phyloP scores from a whole-genome alignment of 2,113 vertebrate species.

The Silurus glanis region DNA sequence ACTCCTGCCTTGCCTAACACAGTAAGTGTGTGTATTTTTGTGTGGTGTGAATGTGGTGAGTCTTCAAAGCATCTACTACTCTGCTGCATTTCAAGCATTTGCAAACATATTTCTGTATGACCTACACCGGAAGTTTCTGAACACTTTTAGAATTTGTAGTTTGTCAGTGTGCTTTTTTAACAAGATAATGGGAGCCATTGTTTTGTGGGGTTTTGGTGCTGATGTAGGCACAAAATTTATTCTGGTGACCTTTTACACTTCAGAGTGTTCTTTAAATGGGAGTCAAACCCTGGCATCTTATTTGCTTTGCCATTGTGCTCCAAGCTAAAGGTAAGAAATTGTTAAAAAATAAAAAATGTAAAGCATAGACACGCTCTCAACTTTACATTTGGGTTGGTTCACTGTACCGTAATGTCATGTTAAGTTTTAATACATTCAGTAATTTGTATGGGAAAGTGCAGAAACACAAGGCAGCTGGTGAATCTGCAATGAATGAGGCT shows the following conservation, averaged over 20 bases:
- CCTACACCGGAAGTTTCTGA: background rate
- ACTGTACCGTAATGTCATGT: background rate
- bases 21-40: constrained; percentile 55
- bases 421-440: background rate
- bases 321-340: background rate
- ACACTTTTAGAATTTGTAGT: background rate
- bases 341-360: background rate
- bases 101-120: background rate
- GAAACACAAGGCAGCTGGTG: background rate
- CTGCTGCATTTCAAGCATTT: background rate
- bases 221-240: background rate
- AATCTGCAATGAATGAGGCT: background rate
- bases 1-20: constrained; percentile 65
- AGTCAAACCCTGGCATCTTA: background rate
- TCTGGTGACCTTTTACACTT: constrained; percentile 1
- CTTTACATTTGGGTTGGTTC: background rate
- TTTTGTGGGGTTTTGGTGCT: background rate
- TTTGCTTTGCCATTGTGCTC: background rate
- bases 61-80: background rate
- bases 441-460: background rate
- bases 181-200: background rate
- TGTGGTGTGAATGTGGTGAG: background rate
- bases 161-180: background rate
- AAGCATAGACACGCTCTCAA: background rate
- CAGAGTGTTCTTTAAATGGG: background rate